phyloP scores from a whole-genome alignment of 2,113 vertebrate species.

The Hoplias malabaricus region DNA sequence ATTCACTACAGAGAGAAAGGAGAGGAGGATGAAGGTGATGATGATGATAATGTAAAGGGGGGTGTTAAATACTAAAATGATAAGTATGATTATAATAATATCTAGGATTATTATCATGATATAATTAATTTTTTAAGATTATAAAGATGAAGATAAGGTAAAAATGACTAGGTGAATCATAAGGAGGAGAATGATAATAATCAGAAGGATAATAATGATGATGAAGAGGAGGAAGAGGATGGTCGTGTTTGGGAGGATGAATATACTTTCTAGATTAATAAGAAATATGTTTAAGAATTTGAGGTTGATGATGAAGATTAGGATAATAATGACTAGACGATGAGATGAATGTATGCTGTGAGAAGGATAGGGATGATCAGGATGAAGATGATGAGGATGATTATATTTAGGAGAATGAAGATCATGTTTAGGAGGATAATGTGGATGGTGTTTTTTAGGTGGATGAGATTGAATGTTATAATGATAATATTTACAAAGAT shows the following conservation, averaged over 20 bases:
- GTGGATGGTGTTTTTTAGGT: background rate
- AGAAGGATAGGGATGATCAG: background rate
- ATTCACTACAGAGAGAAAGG: too few relatives aligned
- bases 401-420: background rate
- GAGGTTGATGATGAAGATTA: background rate
- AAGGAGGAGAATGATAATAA: slow-evolving; percentile 10
- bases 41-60: too few relatives aligned
- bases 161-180: too few relatives aligned
- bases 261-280: too few relatives aligned
- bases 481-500: background rate
- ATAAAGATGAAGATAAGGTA: too few relatives aligned
- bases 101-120: too few relatives aligned
- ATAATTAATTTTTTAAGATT: too few relatives aligned
- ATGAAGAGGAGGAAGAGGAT: background rate
- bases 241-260: background rate
- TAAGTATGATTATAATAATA: too few relatives aligned
- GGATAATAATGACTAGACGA: background rate
- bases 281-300: background rate
- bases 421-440: background rate
- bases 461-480: too few relatives aligned
- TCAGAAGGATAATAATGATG: background rate
- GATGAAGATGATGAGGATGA: background rate
- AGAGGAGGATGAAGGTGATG: slow-evolving; percentile 11
- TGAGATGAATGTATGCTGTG: too few relatives aligned
- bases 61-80: too few relatives aligned